Evolutionary conservation across 1,140 invertebrate genomes (phyloP), one percentile per base, ranked within the genome.

Genomic region (Drosophila nikananu): DNA sequence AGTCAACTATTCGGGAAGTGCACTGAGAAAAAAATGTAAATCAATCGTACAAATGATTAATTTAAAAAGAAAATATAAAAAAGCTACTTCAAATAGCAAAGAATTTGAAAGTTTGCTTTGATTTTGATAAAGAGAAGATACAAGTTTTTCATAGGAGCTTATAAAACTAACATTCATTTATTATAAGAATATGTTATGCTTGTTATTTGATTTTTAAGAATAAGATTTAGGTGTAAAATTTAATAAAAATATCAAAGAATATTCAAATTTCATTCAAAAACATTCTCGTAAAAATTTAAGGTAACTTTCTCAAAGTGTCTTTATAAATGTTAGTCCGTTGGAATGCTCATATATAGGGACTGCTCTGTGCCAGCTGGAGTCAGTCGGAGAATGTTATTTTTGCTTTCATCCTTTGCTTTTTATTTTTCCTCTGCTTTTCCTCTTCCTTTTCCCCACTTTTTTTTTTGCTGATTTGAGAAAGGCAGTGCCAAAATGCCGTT

Each of bases 401-500:
- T 73, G 37, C 70, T 52, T 73, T 73, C 68, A 73, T 73, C 70
- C 67, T 44, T 37, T 21, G 61, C 39, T 67, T 57, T 61, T 44
- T 27, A 71, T 60, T 52, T 55, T 60, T 39, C 49, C 60, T 25
- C 19, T 23, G 35, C 60, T 39, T 37, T 42, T 66, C 46, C 72
- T 46, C n/a, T 32, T 58, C 46, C 52, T 23, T 64, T 46, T 39
- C 13, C 58, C 51, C 44, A 46, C 17, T 30, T 63, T 19, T n/a
- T n/a, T 30, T 65, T 42, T 62, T 77, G 74, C 65, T 78, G 74
- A 78, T 77, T 78, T 78, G 64, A 62, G 74, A 60, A 77, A 62
- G 76, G 70, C 66, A 86, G 71, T 54, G 71, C 67, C 77, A 89
- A 86, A 86, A 89, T 77, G 83, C 83, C 84, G 67, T 48, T 54